A percentile compares a stretch with the other conserved stretches of the same genome.
Conservation (phyloP, 1,140 invertebrate species). For the Zaprionus tsacasi region DNA sequence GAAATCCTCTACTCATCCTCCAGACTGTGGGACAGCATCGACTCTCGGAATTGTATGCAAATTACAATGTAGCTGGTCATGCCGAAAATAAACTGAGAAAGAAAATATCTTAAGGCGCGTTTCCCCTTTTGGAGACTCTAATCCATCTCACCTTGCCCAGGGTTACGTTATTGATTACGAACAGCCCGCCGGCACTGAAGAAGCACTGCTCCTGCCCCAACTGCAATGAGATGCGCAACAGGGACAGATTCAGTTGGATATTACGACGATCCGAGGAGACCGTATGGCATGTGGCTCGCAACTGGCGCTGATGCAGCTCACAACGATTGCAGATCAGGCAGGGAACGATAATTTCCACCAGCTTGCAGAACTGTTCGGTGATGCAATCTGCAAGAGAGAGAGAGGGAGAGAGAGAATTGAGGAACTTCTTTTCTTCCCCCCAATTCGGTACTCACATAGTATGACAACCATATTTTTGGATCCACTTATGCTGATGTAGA, state of each 20-base stretch:
- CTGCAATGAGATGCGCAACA: constrained; percentile 39
- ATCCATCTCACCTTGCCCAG: constrained; percentile 19
- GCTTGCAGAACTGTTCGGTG: constrained; percentile 42
- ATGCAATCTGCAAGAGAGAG: constrained; percentile 36
- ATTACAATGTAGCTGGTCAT: constrained; percentile 58
- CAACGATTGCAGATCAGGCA: constrained; percentile 57
- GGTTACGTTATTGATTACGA: constrained; percentile 54
- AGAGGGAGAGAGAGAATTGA: too few species aligned
- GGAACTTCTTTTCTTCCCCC: too few species aligned
- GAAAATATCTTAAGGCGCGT: not conserved
- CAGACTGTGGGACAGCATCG: constrained; percentile 20
- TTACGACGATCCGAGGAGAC: constrained; percentile 46
- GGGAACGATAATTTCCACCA: constrained; percentile 44
- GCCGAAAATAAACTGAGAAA: constrained; percentile 61
- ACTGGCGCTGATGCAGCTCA: constrained; percentile 36
- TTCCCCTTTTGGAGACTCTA: too few species aligned
- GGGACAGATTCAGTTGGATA: constrained; percentile 40
- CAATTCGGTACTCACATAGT: not conserved
- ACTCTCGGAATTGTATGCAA: constrained; percentile 68
- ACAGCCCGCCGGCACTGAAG: constrained; percentile 59
- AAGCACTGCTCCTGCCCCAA: constrained; percentile 55
- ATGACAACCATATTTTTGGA: not conserved
- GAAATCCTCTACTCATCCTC: not conserved
- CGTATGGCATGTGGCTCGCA: constrained; percentile 40
- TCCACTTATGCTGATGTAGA: constrained; percentile 31